These are phyloP conservation scores for Melanophora roralis DNA, from an alignment of 2,888 invertebrate genomes.

Conservation along the genomic window DNA sequence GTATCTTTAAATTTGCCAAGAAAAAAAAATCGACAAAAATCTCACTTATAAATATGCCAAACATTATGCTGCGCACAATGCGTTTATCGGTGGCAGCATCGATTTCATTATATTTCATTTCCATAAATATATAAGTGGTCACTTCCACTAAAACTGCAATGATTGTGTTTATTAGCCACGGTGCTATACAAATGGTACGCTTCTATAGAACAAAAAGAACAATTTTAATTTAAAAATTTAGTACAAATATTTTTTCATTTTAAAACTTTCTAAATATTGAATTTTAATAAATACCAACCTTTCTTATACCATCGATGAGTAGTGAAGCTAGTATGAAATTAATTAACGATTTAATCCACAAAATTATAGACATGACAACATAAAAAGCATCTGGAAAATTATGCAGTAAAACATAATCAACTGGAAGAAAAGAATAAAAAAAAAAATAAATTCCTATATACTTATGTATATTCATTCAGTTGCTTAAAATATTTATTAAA, in stretches of 20 bases:
- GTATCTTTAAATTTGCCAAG: no score
- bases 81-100: constrained; percentile 72
- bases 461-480: no score
- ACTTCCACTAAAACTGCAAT: constrained; percentile 71
- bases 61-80: constrained; percentile 71
- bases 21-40: not conserved
- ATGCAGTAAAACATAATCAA: constrained; percentile 72
- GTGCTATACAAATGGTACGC: constrained; percentile 73
- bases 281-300: constrained; percentile 66
- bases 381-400: constrained; percentile 74
- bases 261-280: not conserved
- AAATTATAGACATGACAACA: constrained; percentile 71
- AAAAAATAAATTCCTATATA: no score
- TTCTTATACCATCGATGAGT: constrained; percentile 72
- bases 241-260: not conserved
- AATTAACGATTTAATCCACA: constrained; percentile 72
- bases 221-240: not conserved
- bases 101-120: constrained; percentile 72
- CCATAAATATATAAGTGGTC: constrained; percentile 70
- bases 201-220: constrained; percentile 62
- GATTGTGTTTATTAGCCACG: constrained; percentile 71
- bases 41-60: constrained; percentile 71
- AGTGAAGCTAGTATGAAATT: constrained; percentile 72
- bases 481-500: no score
- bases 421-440: constrained; percentile 56